phyloP scores from a whole-genome alignment of 2,113 vertebrate genomes.

The Scalopus aquaticus region DNA sequence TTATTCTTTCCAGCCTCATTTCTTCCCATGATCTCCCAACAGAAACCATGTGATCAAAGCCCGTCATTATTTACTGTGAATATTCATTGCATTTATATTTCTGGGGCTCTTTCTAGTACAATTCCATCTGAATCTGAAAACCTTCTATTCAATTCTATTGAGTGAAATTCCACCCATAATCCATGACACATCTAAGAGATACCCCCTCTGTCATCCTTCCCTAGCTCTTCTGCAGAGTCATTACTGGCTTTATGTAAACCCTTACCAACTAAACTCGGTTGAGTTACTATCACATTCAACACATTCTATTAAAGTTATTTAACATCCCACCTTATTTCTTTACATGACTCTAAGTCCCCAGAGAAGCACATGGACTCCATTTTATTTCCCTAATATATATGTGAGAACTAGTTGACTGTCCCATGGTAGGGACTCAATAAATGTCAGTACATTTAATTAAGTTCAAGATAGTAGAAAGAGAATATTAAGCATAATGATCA shows the following conservation, averaged over 20 bases:
- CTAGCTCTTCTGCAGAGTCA: background rate
- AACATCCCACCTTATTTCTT: background rate
- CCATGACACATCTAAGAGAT: background rate
- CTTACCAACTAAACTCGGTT: background rate
- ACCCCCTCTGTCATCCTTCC: background rate
- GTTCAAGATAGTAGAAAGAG: background rate
- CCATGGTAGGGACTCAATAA: background rate
- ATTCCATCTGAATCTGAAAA: background rate
- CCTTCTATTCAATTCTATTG: background rate
- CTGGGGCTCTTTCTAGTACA: background rate
- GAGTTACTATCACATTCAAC: background rate
- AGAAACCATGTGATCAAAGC: background rate
- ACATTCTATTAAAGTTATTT: background rate
- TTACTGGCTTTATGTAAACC: background rate
- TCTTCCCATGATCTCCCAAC: background rate
- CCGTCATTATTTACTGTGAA: background rate
- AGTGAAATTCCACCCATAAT: background rate
- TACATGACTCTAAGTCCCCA: background rate
- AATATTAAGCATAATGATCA: constrained; percentile 7
- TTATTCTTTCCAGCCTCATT: background rate
- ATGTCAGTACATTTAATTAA: constrained; percentile 21
- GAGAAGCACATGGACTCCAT: background rate
- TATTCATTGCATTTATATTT: background rate
- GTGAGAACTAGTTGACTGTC: background rate
- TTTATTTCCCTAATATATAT: background rate